A percentile compares a stretch with the other conserved stretches of the same genome.
These are phyloP conservation scores for Hermetia illucens DNA, from an alignment of 1,140 invertebrate genomes.

Conservation along the genomic window DNA sequence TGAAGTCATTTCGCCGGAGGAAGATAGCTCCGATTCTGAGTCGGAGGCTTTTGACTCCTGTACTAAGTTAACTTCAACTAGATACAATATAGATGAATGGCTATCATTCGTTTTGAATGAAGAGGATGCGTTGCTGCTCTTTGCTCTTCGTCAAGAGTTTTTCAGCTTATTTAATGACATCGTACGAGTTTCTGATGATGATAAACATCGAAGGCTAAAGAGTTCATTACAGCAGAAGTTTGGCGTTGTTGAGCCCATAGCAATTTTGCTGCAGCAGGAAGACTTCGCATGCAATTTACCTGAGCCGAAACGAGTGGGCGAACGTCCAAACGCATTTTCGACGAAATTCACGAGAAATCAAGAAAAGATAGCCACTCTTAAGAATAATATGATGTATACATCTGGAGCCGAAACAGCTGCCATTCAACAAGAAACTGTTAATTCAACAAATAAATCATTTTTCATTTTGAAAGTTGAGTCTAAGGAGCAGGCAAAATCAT, in stretches of 20 bases:
- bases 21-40: conserved; percentile 12
- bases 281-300: neutral
- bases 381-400: neutral
- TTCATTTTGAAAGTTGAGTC: neutral
- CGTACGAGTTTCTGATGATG: neutral
- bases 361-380: neutral
- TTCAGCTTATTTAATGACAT: conserved; percentile 29
- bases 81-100: conserved; percentile 57
- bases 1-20: conserved; percentile 36
- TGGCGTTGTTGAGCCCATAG: neutral
- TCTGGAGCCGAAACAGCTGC: neutral
- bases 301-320: neutral
- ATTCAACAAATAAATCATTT: neutral
- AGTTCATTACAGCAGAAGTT: neutral
- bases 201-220: neutral
- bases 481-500: neutral
- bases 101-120: conserved; percentile 57
- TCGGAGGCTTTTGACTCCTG: conserved; percentile 43
- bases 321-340: neutral
- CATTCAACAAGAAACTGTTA: neutral
- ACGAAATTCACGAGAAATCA: neutral
- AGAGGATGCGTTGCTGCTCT: conserved; percentile 47
- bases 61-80: conserved; percentile 18
- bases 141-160: conserved; percentile 63
- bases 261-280: neutral